A percentile compares a stretch with the other conserved stretches of the same genome.
These are phyloP conservation scores for Galago senegalensis DNA, from an alignment of 2,797 vertebrate genomes.

Conservation along the genomic window DNA sequence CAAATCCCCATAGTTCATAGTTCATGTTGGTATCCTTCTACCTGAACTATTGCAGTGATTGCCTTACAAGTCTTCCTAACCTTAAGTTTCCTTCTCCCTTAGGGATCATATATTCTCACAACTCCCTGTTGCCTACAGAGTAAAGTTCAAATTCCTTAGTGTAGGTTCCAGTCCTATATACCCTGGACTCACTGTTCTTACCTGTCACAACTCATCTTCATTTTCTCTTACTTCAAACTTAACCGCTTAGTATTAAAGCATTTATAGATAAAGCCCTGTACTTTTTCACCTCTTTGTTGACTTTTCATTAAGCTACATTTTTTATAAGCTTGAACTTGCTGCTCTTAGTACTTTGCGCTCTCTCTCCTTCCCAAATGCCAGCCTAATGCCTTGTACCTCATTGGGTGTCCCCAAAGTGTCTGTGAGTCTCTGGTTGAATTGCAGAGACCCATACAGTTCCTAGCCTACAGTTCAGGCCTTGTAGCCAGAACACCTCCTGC, in stretches of 20 bases:
- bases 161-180: neutral
- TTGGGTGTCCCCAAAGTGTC: neutral
- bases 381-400: neutral
- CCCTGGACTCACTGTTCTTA: neutral
- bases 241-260: conserved; percentile 31
- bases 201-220: conserved; percentile 1
- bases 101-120: neutral
- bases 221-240: conserved; percentile 65
- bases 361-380: neutral
- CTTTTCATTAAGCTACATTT: conserved; percentile 29
- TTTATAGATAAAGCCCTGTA: conserved; percentile 47
- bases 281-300: conserved; percentile 30
- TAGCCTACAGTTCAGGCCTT: neutral
- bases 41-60: neutral
- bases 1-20: neutral
- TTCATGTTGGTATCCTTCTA: neutral
- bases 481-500: neutral
- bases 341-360: neutral
- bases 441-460: neutral
- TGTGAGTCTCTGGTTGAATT: neutral
- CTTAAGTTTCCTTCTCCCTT: neutral
- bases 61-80: neutral
- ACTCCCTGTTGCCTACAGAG: neutral
- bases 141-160: conserved; percentile 49
- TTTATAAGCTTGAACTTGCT: neutral